Conservation (phyloP, 2,888 invertebrate genomes). For the Andrena praecox region DNA sequence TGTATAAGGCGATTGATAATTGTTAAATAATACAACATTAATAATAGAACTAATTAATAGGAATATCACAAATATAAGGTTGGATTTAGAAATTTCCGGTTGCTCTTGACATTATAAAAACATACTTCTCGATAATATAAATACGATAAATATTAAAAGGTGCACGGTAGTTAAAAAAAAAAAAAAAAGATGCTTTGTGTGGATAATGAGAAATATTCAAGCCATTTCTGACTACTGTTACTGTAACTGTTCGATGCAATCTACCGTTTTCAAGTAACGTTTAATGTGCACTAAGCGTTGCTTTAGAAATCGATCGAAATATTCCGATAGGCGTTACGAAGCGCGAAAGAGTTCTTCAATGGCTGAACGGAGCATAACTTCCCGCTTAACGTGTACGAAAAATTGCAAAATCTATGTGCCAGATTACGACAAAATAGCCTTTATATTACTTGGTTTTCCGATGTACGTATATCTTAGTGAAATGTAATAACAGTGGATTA, state of each 20-base stretch:
- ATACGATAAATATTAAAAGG: constrained; percentile 11
- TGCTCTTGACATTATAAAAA: constrained; percentile 25
- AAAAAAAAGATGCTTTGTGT: constrained; percentile 14
- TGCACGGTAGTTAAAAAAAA: constrained; percentile 26
- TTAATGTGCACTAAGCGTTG: constrained; percentile 12
- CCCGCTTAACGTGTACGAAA: constrained; percentile 7
- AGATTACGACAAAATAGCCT: constrained; percentile 60
- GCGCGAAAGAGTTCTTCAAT: constrained; percentile 9
- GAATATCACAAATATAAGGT: constrained; percentile 48
- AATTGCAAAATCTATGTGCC: constrained; percentile 34
- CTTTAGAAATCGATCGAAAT: constrained; percentile 22
- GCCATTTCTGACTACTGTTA: constrained; percentile 6
- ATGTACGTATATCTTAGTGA: constrained; percentile 34
- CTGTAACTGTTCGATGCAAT: constrained; percentile 17
- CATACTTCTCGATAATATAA: not conserved
- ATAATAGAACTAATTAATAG: constrained; percentile 36
- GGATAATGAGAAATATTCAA: constrained; percentile 28
- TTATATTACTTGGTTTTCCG: constrained; percentile 20
- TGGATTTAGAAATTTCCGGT: constrained; percentile 20
- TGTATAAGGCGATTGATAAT: constrained; percentile 15
- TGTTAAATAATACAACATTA: constrained; percentile 37
- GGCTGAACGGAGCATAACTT: not conserved
- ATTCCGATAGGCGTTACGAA: not conserved
- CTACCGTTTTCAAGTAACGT: not conserved
- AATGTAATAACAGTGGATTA: constrained; percentile 58